These are phyloP conservation scores for Decapterus maruadsi DNA, from an alignment of 2,797 vertebrate genomes.

Conservation along the genomic window DNA sequence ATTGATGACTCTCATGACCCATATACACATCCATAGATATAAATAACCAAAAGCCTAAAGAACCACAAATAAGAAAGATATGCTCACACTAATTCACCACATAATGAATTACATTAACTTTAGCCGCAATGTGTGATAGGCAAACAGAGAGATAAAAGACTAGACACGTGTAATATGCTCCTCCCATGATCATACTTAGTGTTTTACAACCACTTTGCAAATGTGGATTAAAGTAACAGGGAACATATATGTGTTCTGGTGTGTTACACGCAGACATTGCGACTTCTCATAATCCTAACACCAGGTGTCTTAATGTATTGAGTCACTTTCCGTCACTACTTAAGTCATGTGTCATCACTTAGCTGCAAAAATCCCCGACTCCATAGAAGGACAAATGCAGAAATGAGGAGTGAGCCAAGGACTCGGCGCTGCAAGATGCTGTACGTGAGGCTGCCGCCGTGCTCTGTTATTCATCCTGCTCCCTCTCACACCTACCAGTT, in stretches of 20 bases:
- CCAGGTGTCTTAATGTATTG: background rate
- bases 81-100: background rate
- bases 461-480: constrained; percentile 56
- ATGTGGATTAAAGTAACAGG: background rate
- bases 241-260: background rate
- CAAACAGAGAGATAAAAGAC: background rate
- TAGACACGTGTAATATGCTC: background rate
- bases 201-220: background rate
- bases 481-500: constrained; percentile 52
- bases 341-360: constrained; percentile 3
- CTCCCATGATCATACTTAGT: background rate
- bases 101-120: constrained; percentile 4
- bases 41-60: background rate
- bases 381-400: constrained; percentile 22
- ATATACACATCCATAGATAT: background rate
- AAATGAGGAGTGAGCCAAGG: constrained; percentile 13
- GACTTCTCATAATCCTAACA: background rate
- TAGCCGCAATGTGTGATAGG: background rate
- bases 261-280: background rate
- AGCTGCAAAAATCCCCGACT: constrained; percentile 10
- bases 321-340: background rate
- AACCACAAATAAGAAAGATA: background rate
- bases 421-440: constrained; percentile 39
- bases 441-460: constrained; percentile 29
- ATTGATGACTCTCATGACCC: background rate